Conservation (phyloP, 2,113 vertebrate genomes). For the Lophius piscatorius region DNA sequence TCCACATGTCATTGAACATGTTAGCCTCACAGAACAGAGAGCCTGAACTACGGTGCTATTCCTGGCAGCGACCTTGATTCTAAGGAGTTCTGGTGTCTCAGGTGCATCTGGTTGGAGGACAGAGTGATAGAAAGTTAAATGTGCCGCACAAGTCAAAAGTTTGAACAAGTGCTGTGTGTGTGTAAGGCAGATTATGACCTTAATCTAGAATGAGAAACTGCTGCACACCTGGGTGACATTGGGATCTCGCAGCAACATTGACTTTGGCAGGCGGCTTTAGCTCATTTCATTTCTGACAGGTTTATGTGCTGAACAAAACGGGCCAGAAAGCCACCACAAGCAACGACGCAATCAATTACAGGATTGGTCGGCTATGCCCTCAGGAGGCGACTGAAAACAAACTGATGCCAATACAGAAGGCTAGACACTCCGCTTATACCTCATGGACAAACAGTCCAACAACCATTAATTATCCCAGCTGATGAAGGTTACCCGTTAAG, state of each 20-base stretch:
- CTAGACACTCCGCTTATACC: constrained; percentile 20
- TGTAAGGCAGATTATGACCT: constrained; percentile 3
- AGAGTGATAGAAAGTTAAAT: too few relatives aligned
- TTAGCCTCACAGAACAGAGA: constrained; percentile 3
- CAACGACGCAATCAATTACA: constrained; percentile 46
- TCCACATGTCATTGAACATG: constrained; percentile 9
- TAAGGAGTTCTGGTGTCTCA: not conserved
- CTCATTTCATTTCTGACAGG: constrained; percentile 51
- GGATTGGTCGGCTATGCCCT: constrained; percentile 37
- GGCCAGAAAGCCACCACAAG: constrained; percentile 16
- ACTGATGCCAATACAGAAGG: constrained; percentile 19
- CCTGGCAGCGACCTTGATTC: too few relatives aligned
- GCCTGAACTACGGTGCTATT: not conserved
- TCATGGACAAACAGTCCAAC: constrained; percentile 9
- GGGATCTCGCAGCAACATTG: not conserved
- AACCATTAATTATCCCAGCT: not conserved
- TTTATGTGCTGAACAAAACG: constrained; percentile 46
- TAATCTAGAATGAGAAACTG: constrained; percentile 17
- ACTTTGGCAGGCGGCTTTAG: constrained; percentile 25
- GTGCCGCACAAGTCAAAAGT: too few relatives aligned
- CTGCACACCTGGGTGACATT: constrained; percentile 24
- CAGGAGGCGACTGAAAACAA: constrained; percentile 39
- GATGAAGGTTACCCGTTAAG: not conserved
- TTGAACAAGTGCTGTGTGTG: too few relatives aligned
- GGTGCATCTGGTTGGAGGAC: too few relatives aligned